A percentile compares a stretch with the other conserved stretches of the same genome.
Conservation (phyloP, 35 echinoderm and acorn worm species). For the Ophioderma brevispina region DNA sequence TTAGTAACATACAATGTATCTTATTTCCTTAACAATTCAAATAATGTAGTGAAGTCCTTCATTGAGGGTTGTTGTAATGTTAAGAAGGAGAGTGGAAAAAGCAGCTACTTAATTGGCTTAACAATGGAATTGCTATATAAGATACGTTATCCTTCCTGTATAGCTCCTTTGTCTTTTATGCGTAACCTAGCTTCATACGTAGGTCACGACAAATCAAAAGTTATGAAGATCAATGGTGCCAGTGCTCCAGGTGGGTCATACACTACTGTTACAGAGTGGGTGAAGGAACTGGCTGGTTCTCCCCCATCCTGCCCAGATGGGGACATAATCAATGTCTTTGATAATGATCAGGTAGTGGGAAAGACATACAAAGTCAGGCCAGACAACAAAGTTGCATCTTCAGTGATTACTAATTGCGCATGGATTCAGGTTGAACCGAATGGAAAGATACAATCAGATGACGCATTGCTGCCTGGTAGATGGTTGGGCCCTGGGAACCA, state of each 20-base stretch:
- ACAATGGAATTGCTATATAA: neutral
- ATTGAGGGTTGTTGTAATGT: no score
- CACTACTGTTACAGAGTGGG: neutral
- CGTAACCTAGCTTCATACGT: neutral
- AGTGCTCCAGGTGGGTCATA: neutral
- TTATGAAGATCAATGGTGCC: neutral
- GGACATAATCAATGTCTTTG: constrained; percentile 19
- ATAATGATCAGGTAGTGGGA: constrained; percentile 51
- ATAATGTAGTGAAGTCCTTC: no score
- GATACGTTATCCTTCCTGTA: neutral
- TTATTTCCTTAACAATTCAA: no score
- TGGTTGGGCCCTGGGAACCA: no score
- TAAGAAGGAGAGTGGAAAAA: no score
- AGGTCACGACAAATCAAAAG: neutral
- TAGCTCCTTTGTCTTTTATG: neutral
- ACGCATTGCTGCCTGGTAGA: no score
- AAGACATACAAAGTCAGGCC: constrained; percentile 35
- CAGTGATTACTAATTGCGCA: constrained; percentile 7
- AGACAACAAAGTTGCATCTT: constrained; percentile 21
- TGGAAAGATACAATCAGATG: no score
- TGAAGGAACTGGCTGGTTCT: neutral
- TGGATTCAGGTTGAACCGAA: neutral
- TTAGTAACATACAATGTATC: no score
- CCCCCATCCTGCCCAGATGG: neutral
- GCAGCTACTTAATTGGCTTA: no score